Percentiles rank a stretch among this genome's conserved stretches.
Conservation (phyloP, 1,140 invertebrate genomes). For the Tetramorium simillimum region DNA sequence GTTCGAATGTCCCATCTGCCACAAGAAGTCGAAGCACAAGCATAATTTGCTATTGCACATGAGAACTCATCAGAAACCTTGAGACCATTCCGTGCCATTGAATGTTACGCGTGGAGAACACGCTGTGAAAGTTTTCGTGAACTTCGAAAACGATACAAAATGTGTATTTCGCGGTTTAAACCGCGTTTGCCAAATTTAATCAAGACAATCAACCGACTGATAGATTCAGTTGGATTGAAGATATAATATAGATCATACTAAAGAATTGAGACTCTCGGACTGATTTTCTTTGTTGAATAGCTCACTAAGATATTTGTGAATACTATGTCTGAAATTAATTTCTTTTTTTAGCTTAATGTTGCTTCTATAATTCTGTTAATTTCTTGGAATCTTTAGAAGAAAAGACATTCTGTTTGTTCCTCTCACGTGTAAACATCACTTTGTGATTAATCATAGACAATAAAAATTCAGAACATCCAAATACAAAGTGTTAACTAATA, state of each 20-base stretch:
- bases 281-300: not conserved
- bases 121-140: not conserved
- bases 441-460: conserved; percentile 16
- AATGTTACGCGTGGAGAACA: not conserved
- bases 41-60: conserved; percentile 86
- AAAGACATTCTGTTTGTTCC: not conserved
- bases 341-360: not conserved
- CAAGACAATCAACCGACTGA: not conserved
- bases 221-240: not conserved
- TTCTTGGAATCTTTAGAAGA: not conserved
- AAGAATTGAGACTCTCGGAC: not conserved
- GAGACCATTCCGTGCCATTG: conserved; percentile 59
- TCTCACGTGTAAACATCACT: not conserved
- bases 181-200: not conserved
- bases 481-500: not conserved
- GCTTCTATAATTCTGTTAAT: not conserved
- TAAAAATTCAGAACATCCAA: not conserved
- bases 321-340: not conserved
- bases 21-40: conserved; percentile 87
- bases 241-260: not conserved
- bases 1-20: conserved; percentile 87
- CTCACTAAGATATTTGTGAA: not conserved
- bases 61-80: conserved; percentile 86
- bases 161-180: not conserved
- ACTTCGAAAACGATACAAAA: not conserved